These are phyloP conservation scores for Schizopygopsis malacanthus DNA, from an alignment of 2,797 vertebrate genomes.

Conservation along the genomic window DNA sequence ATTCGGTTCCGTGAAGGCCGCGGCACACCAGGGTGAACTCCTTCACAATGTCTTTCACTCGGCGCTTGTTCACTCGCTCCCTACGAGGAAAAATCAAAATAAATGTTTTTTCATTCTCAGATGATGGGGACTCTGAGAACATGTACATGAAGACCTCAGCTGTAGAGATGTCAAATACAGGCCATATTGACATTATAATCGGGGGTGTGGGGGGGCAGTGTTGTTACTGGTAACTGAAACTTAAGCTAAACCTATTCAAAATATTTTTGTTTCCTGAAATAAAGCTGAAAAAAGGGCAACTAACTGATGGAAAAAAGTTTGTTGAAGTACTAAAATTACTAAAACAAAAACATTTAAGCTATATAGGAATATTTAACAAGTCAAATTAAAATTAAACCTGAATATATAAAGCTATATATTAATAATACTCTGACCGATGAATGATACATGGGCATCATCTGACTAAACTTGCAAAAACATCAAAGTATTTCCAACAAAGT, in stretches of 20 bases:
- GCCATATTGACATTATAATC: not conserved
- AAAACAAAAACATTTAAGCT: too few relatives aligned
- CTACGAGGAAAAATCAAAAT: slow-evolving; percentile 69
- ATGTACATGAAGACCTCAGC: not conserved
- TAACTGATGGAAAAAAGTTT: not conserved
- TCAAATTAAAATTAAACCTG: not conserved
- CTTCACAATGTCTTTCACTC: slow-evolving; percentile 97
- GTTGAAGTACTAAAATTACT: not conserved
- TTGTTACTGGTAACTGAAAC: not conserved
- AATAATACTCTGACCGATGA: not conserved
- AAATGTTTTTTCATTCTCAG: not conserved
- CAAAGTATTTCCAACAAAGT: not conserved
- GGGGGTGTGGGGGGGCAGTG: not conserved
- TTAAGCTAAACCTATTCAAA: not conserved
- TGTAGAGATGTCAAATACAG: not conserved
- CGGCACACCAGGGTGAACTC: slow-evolving; percentile 96
- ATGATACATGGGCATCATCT: not conserved
- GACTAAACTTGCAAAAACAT: not conserved
- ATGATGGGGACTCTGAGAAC: not conserved
- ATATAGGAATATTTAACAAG: too few relatives aligned
- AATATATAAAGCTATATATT: not conserved
- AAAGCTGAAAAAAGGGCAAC: not conserved
- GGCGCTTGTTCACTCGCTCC: slow-evolving; percentile 96
- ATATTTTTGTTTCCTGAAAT: not conserved
- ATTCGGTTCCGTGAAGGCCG: slow-evolving; percentile 98